phyloP scores from a whole-genome alignment of 2,888 invertebrate genomes.

The Drosophila pullipes region DNA sequence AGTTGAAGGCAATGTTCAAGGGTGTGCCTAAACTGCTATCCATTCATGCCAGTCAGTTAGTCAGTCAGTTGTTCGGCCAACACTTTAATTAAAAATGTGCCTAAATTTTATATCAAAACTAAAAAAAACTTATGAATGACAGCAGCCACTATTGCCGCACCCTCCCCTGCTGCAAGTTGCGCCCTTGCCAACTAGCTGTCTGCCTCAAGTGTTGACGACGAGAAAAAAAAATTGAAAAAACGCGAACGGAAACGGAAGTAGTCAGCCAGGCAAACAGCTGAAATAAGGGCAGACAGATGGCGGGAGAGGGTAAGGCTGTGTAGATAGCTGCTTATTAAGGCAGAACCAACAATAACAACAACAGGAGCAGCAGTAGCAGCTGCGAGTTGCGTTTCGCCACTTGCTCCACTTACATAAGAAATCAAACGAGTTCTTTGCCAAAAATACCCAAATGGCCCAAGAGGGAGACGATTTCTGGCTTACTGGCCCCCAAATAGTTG shows the following conservation, averaged over 20 bases:
- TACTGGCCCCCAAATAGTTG: constrained; percentile 36
- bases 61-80: constrained; percentile 35
- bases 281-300: constrained; percentile 18
- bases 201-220: constrained; percentile 56
- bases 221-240: constrained; percentile 13
- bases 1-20: constrained; percentile 14
- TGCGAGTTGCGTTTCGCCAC: constrained; percentile 49
- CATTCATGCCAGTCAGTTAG: constrained; percentile 28
- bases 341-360: constrained; percentile 21
- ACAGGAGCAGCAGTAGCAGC: constrained; percentile 4
- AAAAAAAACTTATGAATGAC: constrained; percentile 66
- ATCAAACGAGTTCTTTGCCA: constrained; percentile 61
- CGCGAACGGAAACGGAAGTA: constrained; percentile 64
- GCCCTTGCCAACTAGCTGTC: constrained; percentile 39
- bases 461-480: background rate
- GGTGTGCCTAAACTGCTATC: constrained; percentile 29
- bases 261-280: constrained; percentile 51
- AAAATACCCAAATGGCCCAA: constrained; percentile 55
- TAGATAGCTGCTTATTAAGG: constrained; percentile 58
- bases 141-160: constrained; percentile 10
- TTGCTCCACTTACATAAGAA: constrained; percentile 73
- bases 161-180: constrained; percentile 6
- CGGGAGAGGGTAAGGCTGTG: background rate
- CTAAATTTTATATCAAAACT: constrained; percentile 41
- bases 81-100: constrained; percentile 73